These are phyloP conservation scores for Calosoma granatense DNA, from an alignment of 1,140 invertebrate species.

Conservation along the genomic window DNA sequence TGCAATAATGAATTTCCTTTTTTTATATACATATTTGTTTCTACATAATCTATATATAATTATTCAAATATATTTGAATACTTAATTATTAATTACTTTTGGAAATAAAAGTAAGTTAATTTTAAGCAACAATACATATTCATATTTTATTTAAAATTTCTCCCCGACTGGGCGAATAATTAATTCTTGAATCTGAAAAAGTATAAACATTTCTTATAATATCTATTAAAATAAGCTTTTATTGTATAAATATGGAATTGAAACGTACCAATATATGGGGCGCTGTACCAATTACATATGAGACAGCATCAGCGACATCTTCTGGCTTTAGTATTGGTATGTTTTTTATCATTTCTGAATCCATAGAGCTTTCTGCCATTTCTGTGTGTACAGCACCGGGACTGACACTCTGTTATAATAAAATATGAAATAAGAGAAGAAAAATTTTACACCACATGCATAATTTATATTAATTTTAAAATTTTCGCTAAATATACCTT, in stretches of 20 bases:
- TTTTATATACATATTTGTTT: too few relatives aligned
- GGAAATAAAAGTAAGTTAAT: too few relatives aligned
- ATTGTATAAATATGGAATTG: not conserved
- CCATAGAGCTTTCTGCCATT: conserved; percentile 32
- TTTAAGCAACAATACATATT: too few relatives aligned
- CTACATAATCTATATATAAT: too few relatives aligned
- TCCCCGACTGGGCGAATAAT: conserved; percentile 25
- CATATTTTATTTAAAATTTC: conserved; percentile 19
- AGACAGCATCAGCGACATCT: conserved; percentile 44
- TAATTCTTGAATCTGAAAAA: conserved; percentile 20
- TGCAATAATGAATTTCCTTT: too few relatives aligned
- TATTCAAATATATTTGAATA: too few relatives aligned
- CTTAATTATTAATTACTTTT: too few relatives aligned
- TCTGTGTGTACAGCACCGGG: conserved; percentile 47
- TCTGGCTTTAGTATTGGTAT: conserved; percentile 31
- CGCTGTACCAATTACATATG: conserved; percentile 46
- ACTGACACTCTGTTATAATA: conserved; percentile 37
- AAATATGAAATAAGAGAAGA: not conserved
- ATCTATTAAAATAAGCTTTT: not conserved
- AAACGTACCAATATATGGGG: conserved; percentile 45
- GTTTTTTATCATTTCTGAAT: conserved; percentile 24
- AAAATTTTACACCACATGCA: too few relatives aligned
- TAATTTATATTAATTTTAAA: too few relatives aligned
- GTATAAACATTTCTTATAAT: not conserved
- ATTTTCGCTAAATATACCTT: too few relatives aligned